A percentile compares a stretch with the other conserved stretches of the same genome.
Conservation (phyloP, 1,140 invertebrate genomes). For the Alviniconcha marisindica region DNA sequence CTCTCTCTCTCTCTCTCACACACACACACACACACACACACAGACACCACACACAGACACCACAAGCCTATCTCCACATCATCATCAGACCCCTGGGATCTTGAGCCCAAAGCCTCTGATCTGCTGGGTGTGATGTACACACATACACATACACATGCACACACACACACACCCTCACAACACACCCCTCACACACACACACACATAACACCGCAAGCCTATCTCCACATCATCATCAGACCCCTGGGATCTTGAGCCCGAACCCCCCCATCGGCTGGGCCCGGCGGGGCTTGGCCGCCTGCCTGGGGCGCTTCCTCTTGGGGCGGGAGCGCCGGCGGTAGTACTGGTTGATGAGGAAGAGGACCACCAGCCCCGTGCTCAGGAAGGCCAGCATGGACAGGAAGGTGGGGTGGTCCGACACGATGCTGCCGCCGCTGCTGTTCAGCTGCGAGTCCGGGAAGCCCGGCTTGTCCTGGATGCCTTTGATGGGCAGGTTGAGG, state of each 20-base stretch:
- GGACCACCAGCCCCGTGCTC: constrained; percentile 63
- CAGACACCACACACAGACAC: background rate
- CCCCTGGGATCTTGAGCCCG: constrained; percentile 60
- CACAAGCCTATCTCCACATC: background rate
- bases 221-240: constrained; percentile 47
- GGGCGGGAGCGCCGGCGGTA: constrained; percentile 61
- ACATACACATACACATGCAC: background rate
- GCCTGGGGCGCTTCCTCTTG: constrained; percentile 55
- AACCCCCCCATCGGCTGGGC: constrained; percentile 40
- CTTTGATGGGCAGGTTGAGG: constrained; percentile 36
- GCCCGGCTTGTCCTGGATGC: constrained; percentile 41
- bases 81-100: constrained; percentile 63
- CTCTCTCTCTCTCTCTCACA: background rate
- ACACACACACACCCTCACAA: background rate
- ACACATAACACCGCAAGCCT: background rate
- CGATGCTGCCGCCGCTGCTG: constrained; percentile 20
- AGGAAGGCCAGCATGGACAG: constrained; percentile 69
- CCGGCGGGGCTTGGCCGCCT: constrained; percentile 48
- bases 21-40: constrained; percentile 11
- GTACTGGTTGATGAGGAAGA: constrained; percentile 70
- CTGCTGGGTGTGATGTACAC: background rate
- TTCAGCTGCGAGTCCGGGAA: constrained; percentile 25
- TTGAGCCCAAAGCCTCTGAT: constrained; percentile 50
- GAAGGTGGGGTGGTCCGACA: constrained; percentile 55
- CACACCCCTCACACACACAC: background rate